Conservation (phyloP, 2,797 vertebrate species). For the Sphaeramia orbicularis region DNA sequence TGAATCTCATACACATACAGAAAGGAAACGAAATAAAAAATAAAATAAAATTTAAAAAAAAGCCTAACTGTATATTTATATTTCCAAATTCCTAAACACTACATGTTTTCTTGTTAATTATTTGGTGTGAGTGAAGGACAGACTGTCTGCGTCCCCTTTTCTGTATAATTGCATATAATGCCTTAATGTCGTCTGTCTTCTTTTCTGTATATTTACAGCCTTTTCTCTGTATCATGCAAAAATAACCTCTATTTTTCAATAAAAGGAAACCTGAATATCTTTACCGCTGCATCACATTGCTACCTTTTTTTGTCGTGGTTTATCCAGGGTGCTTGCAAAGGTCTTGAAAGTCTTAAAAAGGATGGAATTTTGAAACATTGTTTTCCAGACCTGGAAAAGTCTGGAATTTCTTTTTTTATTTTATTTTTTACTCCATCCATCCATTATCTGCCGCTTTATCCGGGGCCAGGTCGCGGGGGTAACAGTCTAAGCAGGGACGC, state of each 20-base stretch:
- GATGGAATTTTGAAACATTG: too few relatives aligned
- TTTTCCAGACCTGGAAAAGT: too few relatives aligned
- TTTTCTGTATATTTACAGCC: constrained; percentile 64
- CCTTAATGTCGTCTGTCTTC: constrained; percentile 56
- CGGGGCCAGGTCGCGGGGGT: too few relatives aligned
- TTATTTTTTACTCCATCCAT: too few relatives aligned
- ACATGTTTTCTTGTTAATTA: constrained; percentile 46
- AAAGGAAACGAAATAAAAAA: constrained; percentile 9
- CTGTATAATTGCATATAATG: constrained; percentile 58
- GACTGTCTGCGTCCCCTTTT: constrained; percentile 31
- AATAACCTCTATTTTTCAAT: constrained; percentile 89
- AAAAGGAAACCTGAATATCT: constrained; percentile 71
- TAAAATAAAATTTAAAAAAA: constrained; percentile 3
- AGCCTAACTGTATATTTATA: constrained; percentile 64
- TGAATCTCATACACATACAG: constrained; percentile 19
- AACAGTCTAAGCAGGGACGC: too few relatives aligned
- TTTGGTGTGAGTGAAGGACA: constrained; percentile 36
- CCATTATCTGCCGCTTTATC: too few relatives aligned
- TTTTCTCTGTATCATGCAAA: constrained; percentile 65
- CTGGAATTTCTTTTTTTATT: too few relatives aligned
- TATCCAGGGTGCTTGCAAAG: too few relatives aligned
- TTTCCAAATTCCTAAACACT: constrained; percentile 64
- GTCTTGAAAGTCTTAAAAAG: too few relatives aligned
- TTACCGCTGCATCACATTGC: constrained; percentile 11
- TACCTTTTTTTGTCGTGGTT: constrained; percentile 1